Conservation (phyloP, 2,888 invertebrate genomes). For the Tachina fera region DNA sequence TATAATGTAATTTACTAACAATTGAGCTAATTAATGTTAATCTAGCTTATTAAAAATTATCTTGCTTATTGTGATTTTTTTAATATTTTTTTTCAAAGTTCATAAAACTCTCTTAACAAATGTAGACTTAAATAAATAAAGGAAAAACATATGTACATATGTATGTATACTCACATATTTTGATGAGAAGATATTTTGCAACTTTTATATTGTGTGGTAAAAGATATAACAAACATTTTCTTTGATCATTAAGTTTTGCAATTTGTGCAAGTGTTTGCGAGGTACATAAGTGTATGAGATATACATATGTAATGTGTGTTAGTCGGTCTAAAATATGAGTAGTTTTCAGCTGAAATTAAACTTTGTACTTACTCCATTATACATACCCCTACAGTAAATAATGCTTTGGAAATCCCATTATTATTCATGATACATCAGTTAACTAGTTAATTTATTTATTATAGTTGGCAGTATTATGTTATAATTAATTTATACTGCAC, state of each 20-base stretch:
- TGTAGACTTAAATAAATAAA: constrained; percentile 2
- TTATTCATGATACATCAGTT: constrained; percentile 50
- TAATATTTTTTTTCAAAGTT: too few relatives aligned
- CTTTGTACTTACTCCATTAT: neutral
- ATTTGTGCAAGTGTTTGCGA: neutral
- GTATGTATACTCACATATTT: neutral
- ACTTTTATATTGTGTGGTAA: constrained; percentile 26
- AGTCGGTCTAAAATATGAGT: constrained; percentile 14
- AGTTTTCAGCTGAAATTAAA: constrained; percentile 6
- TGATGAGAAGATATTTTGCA: constrained; percentile 51
- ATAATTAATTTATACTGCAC: constrained; percentile 5
- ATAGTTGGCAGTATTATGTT: constrained; percentile 24
- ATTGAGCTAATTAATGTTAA: too few relatives aligned
- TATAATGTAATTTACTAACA: too few relatives aligned
- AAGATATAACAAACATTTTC: constrained; percentile 17
- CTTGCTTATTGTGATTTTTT: too few relatives aligned
- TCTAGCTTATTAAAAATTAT: too few relatives aligned
- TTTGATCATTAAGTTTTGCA: constrained; percentile 20
- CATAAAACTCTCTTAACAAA: constrained; percentile 6
- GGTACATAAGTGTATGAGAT: too few relatives aligned
- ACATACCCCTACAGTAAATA: neutral
- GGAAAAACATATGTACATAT: neutral
- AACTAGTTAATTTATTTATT: constrained; percentile 6
- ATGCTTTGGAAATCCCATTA: constrained; percentile 20
- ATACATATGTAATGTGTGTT: neutral